Base-by-base conservation (phyloP, 2,888 invertebrate genomes). In the Chalcosyrphus nemorum region DNA sequence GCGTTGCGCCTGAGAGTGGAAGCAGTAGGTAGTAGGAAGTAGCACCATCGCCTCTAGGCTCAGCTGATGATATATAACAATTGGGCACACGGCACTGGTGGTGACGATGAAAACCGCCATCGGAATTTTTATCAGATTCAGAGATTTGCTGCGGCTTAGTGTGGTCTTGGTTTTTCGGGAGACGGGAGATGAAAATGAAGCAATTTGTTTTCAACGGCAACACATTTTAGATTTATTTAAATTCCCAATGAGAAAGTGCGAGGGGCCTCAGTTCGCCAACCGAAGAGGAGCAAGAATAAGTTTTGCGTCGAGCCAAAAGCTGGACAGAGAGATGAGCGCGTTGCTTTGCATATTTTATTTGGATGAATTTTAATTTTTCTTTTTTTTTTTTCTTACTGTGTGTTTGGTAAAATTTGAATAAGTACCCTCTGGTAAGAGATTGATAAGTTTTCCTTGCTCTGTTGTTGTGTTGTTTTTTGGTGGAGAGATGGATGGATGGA, bases 221-320 rank as follows among this genome's bases (percentile, higher is more conserved):
- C 63, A 71, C 76, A 81, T 81, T 81, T 70, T 11, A 59, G 81
- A 81, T 81, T 81, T 81, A 65, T 76, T 76, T 81, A 45, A 77
- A 81, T 81, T 65, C 54, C 32, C 13, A 50, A 52, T 50, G 41
- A 65, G 50, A 65, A 45, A 66, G 52, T 27, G 19, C n/a, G n/a
- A n/a, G 41, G 66, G 47, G 27, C 57, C 13, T 19, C 7, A 47
- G 56, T 32, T 24, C 24, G 24, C 24, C 56, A 32, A 57, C 2
- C 24, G 24, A 27, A 2, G 21, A 27, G 4, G 21, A 21, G n/a
- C 47, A 52, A 24, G 38, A 45, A 47, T 47, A 56, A 68, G 68
- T 68, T 68, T 43, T 17, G 17, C n/a, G 3, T 9, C 13, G 9
- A 50, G 38, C 29, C 6, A 35, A 29, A 27, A 61, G 27, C 59